Conservation (phyloP, 2,888 invertebrate species). For the Argyresthia albistria region DNA sequence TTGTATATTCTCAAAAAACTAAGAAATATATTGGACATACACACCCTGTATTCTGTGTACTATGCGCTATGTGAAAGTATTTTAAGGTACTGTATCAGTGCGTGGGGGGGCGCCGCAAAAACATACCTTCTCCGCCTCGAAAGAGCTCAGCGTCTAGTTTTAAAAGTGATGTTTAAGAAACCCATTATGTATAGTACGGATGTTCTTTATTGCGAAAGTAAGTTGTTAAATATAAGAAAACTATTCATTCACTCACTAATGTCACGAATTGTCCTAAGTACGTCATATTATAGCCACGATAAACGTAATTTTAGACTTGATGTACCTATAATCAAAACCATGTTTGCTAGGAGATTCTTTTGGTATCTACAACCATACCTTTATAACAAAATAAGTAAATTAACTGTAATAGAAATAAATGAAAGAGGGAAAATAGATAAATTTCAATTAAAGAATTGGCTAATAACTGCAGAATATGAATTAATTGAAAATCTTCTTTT, state of each 20-base stretch:
- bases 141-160: conserved; percentile 4
- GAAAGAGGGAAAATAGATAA: no score
- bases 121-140: not conserved
- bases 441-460: no score
- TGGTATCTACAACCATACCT: no score
- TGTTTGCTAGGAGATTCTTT: no score
- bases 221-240: not conserved
- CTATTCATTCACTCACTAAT: not conserved
- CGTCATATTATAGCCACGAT: no score
- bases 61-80: conserved; percentile 2
- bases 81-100: conserved; percentile 3
- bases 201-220: conserved; percentile 7
- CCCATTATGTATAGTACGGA: not conserved
- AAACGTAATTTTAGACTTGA: no score
- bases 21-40: not conserved
- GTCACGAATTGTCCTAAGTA: no score
- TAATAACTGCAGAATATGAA: no score
- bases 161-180: conserved; percentile 5
- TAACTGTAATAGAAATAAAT: no score
- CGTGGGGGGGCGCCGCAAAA: conserved; percentile 2
- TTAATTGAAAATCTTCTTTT: no score
- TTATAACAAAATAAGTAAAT: no score
- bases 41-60: not conserved
- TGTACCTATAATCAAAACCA: no score
- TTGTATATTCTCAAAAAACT: not conserved